Base-by-base conservation (phyloP, 2,888 invertebrate species). In the Sminthurinus aureus region DNA sequence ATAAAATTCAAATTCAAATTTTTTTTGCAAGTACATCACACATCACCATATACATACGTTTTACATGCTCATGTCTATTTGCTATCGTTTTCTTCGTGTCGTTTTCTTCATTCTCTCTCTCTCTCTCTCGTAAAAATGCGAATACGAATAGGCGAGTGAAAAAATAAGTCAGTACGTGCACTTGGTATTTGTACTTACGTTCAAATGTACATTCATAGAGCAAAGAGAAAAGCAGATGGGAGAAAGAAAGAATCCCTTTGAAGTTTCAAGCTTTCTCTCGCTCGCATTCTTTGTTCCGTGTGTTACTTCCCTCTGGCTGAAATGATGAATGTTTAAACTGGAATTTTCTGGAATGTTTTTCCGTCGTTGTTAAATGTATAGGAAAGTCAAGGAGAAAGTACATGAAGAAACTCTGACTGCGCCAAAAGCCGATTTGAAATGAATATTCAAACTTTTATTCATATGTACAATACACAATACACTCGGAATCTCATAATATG, bases 381-480 rank as follows among this genome's bases (percentile, higher is more conserved):
- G 67, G 11, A 22, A 20, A 22, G n/a, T 1, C 6, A 69, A n/a
- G 22, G 2, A 69, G 9, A 69, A 69, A 69, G 67, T 11, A 69
- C 26, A 74, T 38, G 12, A 71, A 71, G 20, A 24, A 71, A 38
- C 38, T 69, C 38, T 38, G 38, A 38, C n/a, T 8, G 38, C 12
- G 26, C 12, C 18, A 38, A 74, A 38, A 74, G 38, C 74, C 38
- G 26, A 74, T 74, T 26, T 26, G 26, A 74, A 74, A 74, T 74
- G 26, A 74, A 74, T 74, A 50, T 74, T 74, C 38, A 74, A 74
- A 74, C 52, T 50, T 75, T 71, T 71, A 8, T 13, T 0, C 24
- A 18, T 58, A 9, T 58, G 18, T 58, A 18, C 58, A 18, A 58
- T 13, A 58, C 58, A 15, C 58, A 15, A 58, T 2, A 9, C 13